A percentile compares a stretch with the other conserved stretches of the same genome.
Conservation (phyloP, 2,113 vertebrate species). For the Periophthalmus modestus region DNA sequence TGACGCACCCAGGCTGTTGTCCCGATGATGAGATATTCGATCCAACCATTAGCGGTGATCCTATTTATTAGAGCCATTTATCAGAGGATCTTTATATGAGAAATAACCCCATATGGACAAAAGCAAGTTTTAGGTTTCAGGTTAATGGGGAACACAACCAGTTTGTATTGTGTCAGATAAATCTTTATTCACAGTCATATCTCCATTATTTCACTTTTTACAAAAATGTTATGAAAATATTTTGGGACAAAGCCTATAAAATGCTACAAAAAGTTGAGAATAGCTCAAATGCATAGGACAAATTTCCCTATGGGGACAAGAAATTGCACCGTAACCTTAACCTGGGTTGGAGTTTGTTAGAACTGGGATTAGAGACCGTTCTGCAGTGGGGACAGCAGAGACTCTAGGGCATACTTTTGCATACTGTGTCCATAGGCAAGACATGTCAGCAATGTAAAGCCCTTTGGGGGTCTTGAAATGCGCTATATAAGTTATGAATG, state of each 20-base stretch:
- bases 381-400: too few relatives aligned
- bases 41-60: not conserved
- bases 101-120: slow-evolving; percentile 13
- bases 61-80: not conserved
- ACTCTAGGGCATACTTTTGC: too few relatives aligned
- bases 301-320: too few relatives aligned
- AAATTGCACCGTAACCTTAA: too few relatives aligned
- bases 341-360: too few relatives aligned
- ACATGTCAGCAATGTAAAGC: too few relatives aligned
- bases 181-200: not conserved
- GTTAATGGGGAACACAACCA: slow-evolving; percentile 4
- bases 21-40: not conserved
- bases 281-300: too few relatives aligned
- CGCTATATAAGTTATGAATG: too few relatives aligned
- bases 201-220: not conserved
- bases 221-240: not conserved
- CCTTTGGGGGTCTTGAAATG: too few relatives aligned
- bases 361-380: too few relatives aligned
- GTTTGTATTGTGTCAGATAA: not conserved
- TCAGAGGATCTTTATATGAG: not conserved
- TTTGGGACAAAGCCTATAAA: not conserved
- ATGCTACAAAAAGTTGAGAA: not conserved
- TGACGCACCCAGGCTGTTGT: not conserved
- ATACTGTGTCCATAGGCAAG: too few relatives aligned
- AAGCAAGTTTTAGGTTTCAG: slow-evolving; percentile 14